Evolutionary conservation across 2,888 invertebrate genomes (phyloP).

Genomic region (Eilema depressum): DNA sequence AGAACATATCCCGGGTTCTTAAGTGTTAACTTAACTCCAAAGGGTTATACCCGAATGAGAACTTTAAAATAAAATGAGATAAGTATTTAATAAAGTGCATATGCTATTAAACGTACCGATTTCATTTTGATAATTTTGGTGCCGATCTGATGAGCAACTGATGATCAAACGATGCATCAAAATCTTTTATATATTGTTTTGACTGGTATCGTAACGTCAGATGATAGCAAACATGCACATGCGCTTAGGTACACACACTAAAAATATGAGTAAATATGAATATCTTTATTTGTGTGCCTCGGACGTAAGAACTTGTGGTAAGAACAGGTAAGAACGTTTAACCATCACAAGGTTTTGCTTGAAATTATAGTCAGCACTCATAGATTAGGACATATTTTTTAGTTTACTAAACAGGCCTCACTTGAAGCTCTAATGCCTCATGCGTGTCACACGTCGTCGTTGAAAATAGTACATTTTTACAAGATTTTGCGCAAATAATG

Average conservation of each 20-base stretch:
- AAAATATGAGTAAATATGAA: constrained; percentile 49
- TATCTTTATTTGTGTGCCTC: constrained; percentile 45
- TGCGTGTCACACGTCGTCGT: too few species aligned
- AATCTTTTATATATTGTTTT: constrained; percentile 83
- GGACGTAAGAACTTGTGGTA: constrained; percentile 32
- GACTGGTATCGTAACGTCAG: constrained; percentile 72
- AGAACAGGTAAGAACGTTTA: not conserved
- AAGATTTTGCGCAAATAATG: too few species aligned
- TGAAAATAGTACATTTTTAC: too few species aligned
- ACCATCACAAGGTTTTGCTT: not conserved
- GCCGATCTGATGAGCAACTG: constrained; percentile 77
- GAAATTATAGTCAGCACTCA: not conserved
- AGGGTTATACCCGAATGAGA: too few species aligned
- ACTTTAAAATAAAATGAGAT: too few species aligned
- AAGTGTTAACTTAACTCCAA: too few species aligned
- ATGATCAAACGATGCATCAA: constrained; percentile 64
- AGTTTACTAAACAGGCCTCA: not conserved
- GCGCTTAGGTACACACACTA: constrained; percentile 37
- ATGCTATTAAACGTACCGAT: constrained; percentile 67
- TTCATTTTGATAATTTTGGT: constrained; percentile 76
- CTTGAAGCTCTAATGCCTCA: not conserved
- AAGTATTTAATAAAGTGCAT: not conserved
- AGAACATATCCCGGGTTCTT: too few species aligned
- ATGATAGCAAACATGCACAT: constrained; percentile 50
- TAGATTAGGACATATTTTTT: not conserved